Evolutionary conservation across 2,113 vertebrate genomes (phyloP), one percentile per base, ranked within the genome.

Genomic region (Paramisgurnus dabryanus): DNA sequence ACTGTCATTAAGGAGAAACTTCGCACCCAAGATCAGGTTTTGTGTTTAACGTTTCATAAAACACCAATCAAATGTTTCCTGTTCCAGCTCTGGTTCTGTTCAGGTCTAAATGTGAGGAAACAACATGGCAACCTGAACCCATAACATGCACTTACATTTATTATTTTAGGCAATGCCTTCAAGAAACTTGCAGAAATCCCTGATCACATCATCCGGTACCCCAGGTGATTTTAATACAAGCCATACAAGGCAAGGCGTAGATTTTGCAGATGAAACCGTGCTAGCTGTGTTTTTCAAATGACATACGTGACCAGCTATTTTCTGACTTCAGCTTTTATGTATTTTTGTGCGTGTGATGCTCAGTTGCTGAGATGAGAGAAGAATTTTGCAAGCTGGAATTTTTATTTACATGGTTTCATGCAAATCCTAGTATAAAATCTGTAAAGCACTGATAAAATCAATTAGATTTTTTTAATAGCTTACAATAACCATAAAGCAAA

Each of bases 401-500:
- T 39, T 55, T 39, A 34, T 34, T 34, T 34, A 34, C 3, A 34
- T 34, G 1, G 27, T 34, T 34, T 34, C 27, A 50, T 4, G n/a
- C 13, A 6, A 15, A n/a, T 66, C 39, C 60, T 77, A 75, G 80
- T 83, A 76, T 67, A 50, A 58, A 9, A 82, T 15, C 1, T 87
- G 80, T 67, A 83, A 86, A 81, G 76, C 80, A 55, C 61, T 83
- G 79, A 78, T 85, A 41, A 79, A 87, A 86, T 83, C 79, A 67
- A 79, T 84, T 84, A 80, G 75, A 76, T 65, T 76, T 22, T 27
- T 40, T 65, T 15, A 41, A 45, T 80, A 18, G 3, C 17, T 13
- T 8, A 82, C 75, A 86, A 64, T 80, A 4, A 69, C 63, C 45
- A 5, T 84, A 87, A 90, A 84, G 76, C 87, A 63, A 81, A 76